These are phyloP conservation scores for Tribolium castaneum DNA, from an alignment of 1,140 invertebrate species.

Conservation along the genomic window DNA sequence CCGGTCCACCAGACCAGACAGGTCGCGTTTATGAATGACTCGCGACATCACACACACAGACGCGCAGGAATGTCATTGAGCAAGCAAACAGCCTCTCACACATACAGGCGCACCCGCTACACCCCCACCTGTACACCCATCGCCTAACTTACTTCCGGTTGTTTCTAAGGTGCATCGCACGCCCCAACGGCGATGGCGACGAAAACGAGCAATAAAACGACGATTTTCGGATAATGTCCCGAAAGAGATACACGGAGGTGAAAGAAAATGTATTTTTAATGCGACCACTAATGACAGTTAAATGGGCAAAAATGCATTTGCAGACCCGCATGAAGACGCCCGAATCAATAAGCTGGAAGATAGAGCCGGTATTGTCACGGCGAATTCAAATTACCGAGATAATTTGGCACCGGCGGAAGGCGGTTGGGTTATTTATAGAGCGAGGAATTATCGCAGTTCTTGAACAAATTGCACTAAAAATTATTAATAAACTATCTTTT, in stretches of 20 bases:
- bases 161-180: not conserved
- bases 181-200: not conserved
- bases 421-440: too few relatives aligned
- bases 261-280: slow-evolving; percentile 13
- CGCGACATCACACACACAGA: slow-evolving; percentile 47
- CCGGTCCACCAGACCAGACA: slow-evolving; percentile 36
- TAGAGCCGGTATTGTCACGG: not conserved
- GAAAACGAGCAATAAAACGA: not conserved
- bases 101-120: slow-evolving; percentile 27
- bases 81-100: slow-evolving; percentile 18
- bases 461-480: too few relatives aligned
- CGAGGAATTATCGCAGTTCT: too few relatives aligned
- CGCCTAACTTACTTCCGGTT: slow-evolving; percentile 15
- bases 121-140: slow-evolving; percentile 31
- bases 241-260: not conserved
- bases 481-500: too few relatives aligned
- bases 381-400: not conserved
- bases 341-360: not conserved
- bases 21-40: slow-evolving; percentile 45
- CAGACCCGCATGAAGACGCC: not conserved
- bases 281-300: not conserved
- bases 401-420: not conserved
- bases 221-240: too few relatives aligned
- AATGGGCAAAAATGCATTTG: slow-evolving; percentile 11
- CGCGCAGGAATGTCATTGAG: slow-evolving; percentile 46